A percentile compares a stretch with the other conserved stretches of the same genome.
Conservation (phyloP, 2,888 invertebrate species). For the Prosopocoilus inquinatus region DNA sequence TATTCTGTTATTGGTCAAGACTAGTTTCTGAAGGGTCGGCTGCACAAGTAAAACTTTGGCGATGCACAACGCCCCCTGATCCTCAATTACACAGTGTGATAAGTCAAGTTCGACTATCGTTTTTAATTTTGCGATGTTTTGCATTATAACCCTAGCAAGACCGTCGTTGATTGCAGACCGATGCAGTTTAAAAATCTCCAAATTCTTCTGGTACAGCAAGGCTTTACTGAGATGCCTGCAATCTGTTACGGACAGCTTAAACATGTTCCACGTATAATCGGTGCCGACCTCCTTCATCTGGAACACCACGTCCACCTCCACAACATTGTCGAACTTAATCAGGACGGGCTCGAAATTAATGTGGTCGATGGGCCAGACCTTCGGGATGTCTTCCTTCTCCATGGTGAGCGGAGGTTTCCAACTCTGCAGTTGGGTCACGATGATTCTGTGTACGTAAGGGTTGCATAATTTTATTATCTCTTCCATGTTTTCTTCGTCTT, state of each 20-base stretch:
- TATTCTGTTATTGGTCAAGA: slow-evolving; percentile 28
- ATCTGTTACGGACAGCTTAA: slow-evolving; percentile 61
- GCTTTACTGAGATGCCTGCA: slow-evolving; percentile 56
- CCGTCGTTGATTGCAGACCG: slow-evolving; percentile 60
- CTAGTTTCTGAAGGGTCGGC: slow-evolving; percentile 52
- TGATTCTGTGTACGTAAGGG: slow-evolving; percentile 55
- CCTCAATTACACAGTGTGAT: slow-evolving; percentile 63
- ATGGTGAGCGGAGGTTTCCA: slow-evolving; percentile 54
- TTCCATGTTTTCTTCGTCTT: slow-evolving; percentile 43
- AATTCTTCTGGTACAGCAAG: slow-evolving; percentile 44
- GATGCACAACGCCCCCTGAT: slow-evolving; percentile 63
- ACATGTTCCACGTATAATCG: slow-evolving; percentile 58
- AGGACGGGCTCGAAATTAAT: slow-evolving; percentile 60
- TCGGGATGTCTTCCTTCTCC: slow-evolving; percentile 46
- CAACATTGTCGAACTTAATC: slow-evolving; percentile 53
- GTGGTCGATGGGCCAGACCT: slow-evolving; percentile 54
- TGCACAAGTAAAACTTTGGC: slow-evolving; percentile 59
- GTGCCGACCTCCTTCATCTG: slow-evolving; percentile 53
- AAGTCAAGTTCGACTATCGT: slow-evolving; percentile 58
- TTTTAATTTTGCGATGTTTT: slow-evolving; percentile 53
- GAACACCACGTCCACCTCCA: slow-evolving; percentile 53
- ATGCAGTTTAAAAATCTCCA: slow-evolving; percentile 58
- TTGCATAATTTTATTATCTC: slow-evolving; percentile 43
- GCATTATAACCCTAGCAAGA: slow-evolving; percentile 59
- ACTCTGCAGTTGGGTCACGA: slow-evolving; percentile 56